Evolutionary conservation across 35 echinoderm and acorn worm species (phyloP), one percentile per base, ranked within the genome.

Genomic region (Apostichopus parvimensis): DNA sequence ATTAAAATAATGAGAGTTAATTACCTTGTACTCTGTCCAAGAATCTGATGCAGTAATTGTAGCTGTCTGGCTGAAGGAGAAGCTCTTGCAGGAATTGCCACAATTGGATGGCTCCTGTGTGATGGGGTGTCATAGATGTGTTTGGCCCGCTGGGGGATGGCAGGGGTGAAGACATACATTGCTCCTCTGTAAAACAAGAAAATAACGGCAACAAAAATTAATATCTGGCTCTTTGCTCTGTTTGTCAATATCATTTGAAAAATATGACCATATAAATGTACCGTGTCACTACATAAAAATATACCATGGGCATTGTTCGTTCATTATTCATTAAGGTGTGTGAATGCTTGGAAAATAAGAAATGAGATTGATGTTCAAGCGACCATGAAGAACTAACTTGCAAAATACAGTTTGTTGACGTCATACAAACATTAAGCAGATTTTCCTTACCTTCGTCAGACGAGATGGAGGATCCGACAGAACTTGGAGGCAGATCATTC

Each of bases 71-170:
- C 82, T 99, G 97, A 24, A 96, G 86, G 20, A 99, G 92, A 2
- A 99, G 86, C 70, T 99, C 97, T 79, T 99, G 96, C 76, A 99
- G 73, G 85, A 99, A 99, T 87, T 99, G 97, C 97, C 97, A 99
- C 34, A 99, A 77, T 34, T 99, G 97, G 21, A 99, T 99, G 8
- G 95, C 87, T 17, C 94, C 94, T 0, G 95, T 99, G 93, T 99
- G 97, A 78, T 99, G 96, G 0, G 97, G 97, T 1, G 97, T 99
- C 97, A 99, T 99, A 55, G 95, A 96, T 10, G 97, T 99, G 83
- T 96, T 94, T 24, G 93, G 95, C 57, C 97, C 95, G 12, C 89
- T 87, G 11, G 91, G 87, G 56, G 87, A 61, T 14, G 87, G 87
- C 34, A 45, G 34, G 0, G 96, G 94, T 34, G 88, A 87, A 7